Evolutionary conservation across 2,888 invertebrate species (phyloP).

Genomic region (Drosophila suboccidentalis): DNA sequence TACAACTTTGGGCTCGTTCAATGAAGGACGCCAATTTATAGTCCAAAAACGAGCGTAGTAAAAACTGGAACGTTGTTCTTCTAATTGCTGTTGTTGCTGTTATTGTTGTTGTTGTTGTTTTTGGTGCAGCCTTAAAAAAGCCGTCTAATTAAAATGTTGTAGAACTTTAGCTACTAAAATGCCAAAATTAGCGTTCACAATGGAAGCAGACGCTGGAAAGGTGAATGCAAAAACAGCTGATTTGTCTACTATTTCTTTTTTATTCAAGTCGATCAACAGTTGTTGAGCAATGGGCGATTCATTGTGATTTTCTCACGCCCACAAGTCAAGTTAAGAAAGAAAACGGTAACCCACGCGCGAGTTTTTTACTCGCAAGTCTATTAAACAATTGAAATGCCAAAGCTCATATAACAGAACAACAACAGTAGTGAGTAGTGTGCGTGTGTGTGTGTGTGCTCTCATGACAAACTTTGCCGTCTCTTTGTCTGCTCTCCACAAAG

Average conservation of each 20-base stretch:
- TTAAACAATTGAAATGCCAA: constrained; percentile 71
- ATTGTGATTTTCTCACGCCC: constrained; percentile 63
- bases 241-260: not conserved
- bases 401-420: constrained; percentile 28
- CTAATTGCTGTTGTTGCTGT: constrained; percentile 17
- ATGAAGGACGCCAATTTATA: constrained; percentile 86
- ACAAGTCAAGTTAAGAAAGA: constrained; percentile 4
- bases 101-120: constrained; percentile 25
- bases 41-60: constrained; percentile 55
- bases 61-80: constrained; percentile 46
- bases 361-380: constrained; percentile 48
- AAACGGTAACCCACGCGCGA: constrained; percentile 60
- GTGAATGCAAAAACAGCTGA: constrained; percentile 5
- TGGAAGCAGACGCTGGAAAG: constrained; percentile 2
- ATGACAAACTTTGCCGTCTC: constrained; percentile 29
- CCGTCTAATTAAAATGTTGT: constrained; percentile 74
- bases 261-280: constrained; percentile 15
- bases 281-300: constrained; percentile 6
- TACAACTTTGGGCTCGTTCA: constrained; percentile 66
- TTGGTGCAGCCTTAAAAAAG: constrained; percentile 47
- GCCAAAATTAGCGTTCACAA: constrained; percentile 60
- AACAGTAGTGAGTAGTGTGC: not conserved
- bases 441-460: not conserved
- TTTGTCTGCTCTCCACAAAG: constrained; percentile 41
- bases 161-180: constrained; percentile 57